Evolutionary conservation across 92 coral and sea anemone species (phyloP).

Genomic region (Paragorgia papillata): DNA sequence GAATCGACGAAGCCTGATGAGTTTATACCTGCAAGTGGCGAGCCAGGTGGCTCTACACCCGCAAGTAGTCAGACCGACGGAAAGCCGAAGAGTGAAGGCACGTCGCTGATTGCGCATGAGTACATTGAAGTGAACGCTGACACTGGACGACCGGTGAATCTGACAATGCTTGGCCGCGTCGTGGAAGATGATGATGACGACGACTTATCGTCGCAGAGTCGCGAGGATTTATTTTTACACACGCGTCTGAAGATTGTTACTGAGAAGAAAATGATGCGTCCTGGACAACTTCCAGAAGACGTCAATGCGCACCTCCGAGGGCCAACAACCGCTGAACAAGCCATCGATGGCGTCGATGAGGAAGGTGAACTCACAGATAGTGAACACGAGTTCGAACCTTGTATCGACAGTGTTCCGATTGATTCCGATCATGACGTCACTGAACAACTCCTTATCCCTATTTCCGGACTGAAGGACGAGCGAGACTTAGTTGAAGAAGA

Average conservation of each 20-base stretch:
- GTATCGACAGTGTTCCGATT: neutral
- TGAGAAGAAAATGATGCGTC: constrained; percentile 2
- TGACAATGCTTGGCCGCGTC: constrained; percentile 39
- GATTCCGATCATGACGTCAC: neutral
- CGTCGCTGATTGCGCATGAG: constrained; percentile 22
- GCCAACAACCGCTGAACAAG: constrained; percentile 18
- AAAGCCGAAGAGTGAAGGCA: neutral
- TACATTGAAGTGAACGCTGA: constrained; percentile 32
- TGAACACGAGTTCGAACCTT: constrained; percentile 19
- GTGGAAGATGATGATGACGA: constrained; percentile 11
- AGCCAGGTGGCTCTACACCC: neutral
- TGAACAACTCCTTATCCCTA: constrained; percentile 35
- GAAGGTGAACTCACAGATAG: constrained; percentile 38
- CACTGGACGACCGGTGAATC: constrained; percentile 42
- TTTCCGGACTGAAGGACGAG: constrained; percentile 11
- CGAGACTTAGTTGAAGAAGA: neutral
- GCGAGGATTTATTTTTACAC: constrained; percentile 35
- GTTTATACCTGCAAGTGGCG: neutral
- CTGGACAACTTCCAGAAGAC: neutral
- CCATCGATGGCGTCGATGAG: constrained; percentile 20
- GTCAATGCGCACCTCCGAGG: constrained; percentile 14
- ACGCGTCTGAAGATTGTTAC: constrained; percentile 37
- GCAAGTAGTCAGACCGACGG: constrained; percentile 1
- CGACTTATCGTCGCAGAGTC: constrained; percentile 18
- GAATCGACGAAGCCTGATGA: constrained; percentile 11